These are phyloP conservation scores for Enteromius viviparus DNA, from an alignment of 2,797 vertebrate genomes.

Conservation along the genomic window DNA sequence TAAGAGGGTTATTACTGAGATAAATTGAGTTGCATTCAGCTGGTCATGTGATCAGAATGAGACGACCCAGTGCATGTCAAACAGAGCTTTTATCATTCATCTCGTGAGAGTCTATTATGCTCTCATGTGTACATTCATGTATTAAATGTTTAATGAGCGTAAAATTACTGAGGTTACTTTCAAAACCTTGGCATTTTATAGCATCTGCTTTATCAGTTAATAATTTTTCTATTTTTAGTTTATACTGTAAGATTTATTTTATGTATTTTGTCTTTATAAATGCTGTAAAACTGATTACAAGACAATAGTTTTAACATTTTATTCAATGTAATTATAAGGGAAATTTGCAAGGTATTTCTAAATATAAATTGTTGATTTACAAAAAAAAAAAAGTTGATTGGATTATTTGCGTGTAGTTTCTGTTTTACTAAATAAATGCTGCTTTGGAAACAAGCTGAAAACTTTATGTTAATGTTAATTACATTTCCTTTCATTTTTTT, in stretches of 20 bases:
- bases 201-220: not conserved
- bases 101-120: not conserved
- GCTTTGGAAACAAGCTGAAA: not conserved
- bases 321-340: no score
- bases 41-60: not conserved
- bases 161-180: not conserved
- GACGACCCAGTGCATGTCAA: not conserved
- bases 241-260: no score
- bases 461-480: not conserved
- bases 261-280: no score
- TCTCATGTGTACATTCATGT: not conserved
- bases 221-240: not conserved
- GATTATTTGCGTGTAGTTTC: not conserved
- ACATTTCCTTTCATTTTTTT: not conserved
- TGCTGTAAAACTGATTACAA: no score
- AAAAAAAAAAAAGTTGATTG: no score
- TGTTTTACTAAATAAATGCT: not conserved
- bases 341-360: no score
- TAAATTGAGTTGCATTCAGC: not conserved
- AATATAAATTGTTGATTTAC: no score
- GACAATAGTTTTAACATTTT: no score
- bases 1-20: not conserved
- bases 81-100: not conserved
- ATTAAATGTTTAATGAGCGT: not conserved
- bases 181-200: not conserved